A percentile compares a stretch with the other conserved stretches of the same genome.
Conservation (phyloP, 2,113 vertebrate genomes). For the Anguilla japonica region DNA sequence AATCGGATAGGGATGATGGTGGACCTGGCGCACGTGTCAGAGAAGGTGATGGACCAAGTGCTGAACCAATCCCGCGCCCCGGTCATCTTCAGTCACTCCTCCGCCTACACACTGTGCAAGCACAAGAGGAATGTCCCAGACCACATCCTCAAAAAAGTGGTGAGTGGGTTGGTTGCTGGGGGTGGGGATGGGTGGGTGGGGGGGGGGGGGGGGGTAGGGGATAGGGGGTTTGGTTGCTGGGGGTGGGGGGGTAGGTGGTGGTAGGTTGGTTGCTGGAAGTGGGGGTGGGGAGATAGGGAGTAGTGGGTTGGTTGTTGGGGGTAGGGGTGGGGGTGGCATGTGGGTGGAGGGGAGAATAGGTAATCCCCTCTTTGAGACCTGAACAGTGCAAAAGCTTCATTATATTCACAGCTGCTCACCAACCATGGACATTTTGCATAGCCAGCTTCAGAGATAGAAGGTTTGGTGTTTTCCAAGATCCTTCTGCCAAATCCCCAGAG, state of each 20-base stretch:
- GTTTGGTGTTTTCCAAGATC: not conserved
- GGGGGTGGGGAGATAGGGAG: not conserved
- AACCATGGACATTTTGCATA: not conserved
- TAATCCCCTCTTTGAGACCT: not conserved
- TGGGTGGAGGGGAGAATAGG: not conserved
- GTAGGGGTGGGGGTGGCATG: too few relatives aligned
- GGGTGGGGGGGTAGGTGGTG: not conserved
- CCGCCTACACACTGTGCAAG: conserved; percentile 72
- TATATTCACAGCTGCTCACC: not conserved
- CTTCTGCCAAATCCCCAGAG: not conserved
- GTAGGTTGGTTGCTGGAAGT: not conserved
- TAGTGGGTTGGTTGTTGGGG: not conserved
- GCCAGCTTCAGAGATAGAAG: not conserved
- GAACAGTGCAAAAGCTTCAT: not conserved
- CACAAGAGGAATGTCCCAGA: conserved; percentile 84
- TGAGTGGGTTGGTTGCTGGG: conserved; percentile 53
- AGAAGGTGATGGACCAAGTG: conserved; percentile 76
- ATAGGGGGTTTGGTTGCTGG: too few relatives aligned
- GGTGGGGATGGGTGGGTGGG: too few relatives aligned
- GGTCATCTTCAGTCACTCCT: conserved; percentile 94
- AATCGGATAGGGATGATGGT: conserved; percentile 91
- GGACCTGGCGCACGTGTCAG: conserved; percentile 83
- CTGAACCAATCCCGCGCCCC: conserved; percentile 79
- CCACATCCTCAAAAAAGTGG: conserved; percentile 76
- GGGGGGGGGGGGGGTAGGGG: not conserved